Conservation (phyloP, 2,113 vertebrate species). For the Protobothrops flavoviridis region DNA sequence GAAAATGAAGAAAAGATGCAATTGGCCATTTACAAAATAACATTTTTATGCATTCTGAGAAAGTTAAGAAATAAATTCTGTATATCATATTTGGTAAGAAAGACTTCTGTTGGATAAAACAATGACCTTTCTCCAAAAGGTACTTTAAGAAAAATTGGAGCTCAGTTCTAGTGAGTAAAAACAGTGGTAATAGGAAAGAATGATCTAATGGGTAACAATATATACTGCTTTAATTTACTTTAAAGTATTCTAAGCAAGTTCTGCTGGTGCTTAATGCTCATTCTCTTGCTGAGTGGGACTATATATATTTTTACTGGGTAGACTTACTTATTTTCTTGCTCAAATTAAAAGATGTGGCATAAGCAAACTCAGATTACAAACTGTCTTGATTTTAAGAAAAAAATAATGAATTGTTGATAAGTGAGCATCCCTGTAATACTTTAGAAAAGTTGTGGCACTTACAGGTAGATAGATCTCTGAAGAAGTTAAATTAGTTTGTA, state of each 20-base stretch:
- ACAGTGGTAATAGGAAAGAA: neutral
- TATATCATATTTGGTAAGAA: neutral
- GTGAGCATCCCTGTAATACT: neutral
- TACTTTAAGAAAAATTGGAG: neutral
- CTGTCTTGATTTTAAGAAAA: neutral
- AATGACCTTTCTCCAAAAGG: neutral
- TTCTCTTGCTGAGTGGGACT: neutral
- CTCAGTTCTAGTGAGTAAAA: neutral
- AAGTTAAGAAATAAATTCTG: neutral
- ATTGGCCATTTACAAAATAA: neutral
- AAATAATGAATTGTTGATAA: neutral
- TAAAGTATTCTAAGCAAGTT: neutral
- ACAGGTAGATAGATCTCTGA: neutral
- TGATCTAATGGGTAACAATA: neutral
- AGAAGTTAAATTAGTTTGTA: slow-evolving; percentile 5
- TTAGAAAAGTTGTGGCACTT: neutral
- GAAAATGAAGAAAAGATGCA: neutral
- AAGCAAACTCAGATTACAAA: neutral
- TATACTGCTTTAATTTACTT: neutral
- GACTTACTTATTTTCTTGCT: neutral
- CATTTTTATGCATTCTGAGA: neutral
- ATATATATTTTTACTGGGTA: neutral
- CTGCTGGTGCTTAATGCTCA: neutral
- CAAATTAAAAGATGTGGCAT: no score
- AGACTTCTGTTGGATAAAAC: neutral